Evolutionary conservation across 2,113 vertebrate species (phyloP).

Genomic region (Tympanuchus pallidicinctus): DNA sequence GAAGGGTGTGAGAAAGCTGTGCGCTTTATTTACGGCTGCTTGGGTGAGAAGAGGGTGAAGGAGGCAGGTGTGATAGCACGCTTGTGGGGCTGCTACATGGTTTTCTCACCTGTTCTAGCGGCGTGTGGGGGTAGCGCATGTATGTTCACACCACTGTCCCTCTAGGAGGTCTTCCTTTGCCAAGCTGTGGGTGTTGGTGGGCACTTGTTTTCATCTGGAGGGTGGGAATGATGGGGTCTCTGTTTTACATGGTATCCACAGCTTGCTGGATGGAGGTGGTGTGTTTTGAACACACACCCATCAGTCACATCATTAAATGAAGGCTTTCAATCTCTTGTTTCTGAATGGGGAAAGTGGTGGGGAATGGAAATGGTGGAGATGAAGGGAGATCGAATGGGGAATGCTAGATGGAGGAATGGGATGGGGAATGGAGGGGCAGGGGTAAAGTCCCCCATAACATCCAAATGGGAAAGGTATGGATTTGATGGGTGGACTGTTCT

Average conservation of each 20-base stretch:
- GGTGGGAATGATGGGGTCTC: background rate
- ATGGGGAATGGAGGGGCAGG: too few relatives aligned
- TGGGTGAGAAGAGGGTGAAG: conserved; percentile 1
- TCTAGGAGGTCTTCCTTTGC: background rate
- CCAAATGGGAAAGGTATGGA: too few relatives aligned
- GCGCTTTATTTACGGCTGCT: background rate
- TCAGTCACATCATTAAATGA: background rate
- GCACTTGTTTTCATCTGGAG: background rate
- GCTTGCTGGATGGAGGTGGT: background rate
- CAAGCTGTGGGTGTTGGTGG: background rate
- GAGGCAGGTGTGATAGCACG: background rate
- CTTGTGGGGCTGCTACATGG: background rate
- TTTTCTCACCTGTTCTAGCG: conserved; percentile 8
- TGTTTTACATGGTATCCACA: accelerated
- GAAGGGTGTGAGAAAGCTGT: too few relatives aligned
- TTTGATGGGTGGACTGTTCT: too few relatives aligned
- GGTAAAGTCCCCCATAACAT: too few relatives aligned
- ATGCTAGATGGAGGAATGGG: too few relatives aligned
- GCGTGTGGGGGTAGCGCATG: background rate
- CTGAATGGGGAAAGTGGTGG: too few relatives aligned
- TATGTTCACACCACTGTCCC: background rate
- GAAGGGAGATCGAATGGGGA: too few relatives aligned
- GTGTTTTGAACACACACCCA: background rate
- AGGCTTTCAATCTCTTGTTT: background rate
- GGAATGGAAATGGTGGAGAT: too few relatives aligned